Base-by-base conservation (phyloP, 2,888 invertebrate species). In the Rhagonycha lutea region DNA sequence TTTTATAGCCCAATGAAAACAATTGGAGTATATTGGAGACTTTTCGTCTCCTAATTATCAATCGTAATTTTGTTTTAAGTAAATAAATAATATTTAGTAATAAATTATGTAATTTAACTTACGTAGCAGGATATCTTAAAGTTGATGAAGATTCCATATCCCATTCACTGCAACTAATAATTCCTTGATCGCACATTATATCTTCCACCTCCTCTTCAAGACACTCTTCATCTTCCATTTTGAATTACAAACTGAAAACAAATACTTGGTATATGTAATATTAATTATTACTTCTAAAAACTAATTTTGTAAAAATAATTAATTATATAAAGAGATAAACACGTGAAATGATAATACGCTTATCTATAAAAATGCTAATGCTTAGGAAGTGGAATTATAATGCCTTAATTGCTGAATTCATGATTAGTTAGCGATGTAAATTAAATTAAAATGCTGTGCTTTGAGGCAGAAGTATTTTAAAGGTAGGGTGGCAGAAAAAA, bases 121-220 rank as follows among this genome's bases (percentile, higher is more conserved):
- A 86, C 86, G 83, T 84, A 26, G 81, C 81, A 12, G 86, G 83
- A 68, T 85, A 73, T 61, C 83, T 81, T 28, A 83, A 72, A 70
- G 80, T 80, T 3, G 84, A 82, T 14, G 82, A 81, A 32, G 80
- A 79, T 18, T 81, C 81, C 4, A 80, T 78, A 61, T 83, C 82
- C 29, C 84, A 74, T 75, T 86, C 85, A 3, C 83, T 81, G 4
- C 83, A 81, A 47, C 47, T n/a, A 65, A 86, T 82, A 61, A 86
- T 85, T 32, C 85, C 83, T 78, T 86, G 86, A 75, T 86, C 86
- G 72, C 84, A 84, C 86, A 86, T 86, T 68, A 86, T 85, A 72
- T 86, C 86, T 74, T 86, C 86, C 32, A 84, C 86, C 77, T 86
- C 85, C 14, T 78, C 72, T 14, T 69, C 61, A 1, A 47, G 3